These are phyloP conservation scores for Oncorhynchus tshawytscha DNA, from an alignment of 2,113 vertebrate species.

Conservation along the genomic window DNA sequence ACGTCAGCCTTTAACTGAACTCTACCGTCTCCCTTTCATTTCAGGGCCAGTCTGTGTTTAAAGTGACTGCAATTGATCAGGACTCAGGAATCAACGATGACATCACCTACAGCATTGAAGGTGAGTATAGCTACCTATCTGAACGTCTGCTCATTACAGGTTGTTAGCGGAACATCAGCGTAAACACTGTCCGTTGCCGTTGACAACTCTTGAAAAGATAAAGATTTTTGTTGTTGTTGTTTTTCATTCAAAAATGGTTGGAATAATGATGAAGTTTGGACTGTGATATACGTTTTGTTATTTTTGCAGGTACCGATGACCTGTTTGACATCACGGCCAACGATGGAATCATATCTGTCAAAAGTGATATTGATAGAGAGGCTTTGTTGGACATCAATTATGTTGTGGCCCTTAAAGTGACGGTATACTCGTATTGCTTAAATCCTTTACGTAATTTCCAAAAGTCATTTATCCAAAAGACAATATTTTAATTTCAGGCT, in stretches of 20 bases:
- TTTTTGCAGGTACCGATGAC: conserved; percentile 51
- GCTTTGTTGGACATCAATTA: conserved; percentile 54
- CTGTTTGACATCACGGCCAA: conserved; percentile 68
- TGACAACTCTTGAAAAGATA: neutral
- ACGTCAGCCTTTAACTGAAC: neutral
- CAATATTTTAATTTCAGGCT: neutral
- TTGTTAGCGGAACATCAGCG: neutral
- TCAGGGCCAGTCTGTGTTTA: conserved; percentile 66
- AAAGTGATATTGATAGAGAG: conserved; percentile 78
- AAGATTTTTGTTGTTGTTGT: too few relatives aligned
- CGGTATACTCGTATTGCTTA: conserved; percentile 53
- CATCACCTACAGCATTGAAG: conserved; percentile 72
- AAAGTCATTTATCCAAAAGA: too few relatives aligned
- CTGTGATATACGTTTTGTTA: neutral
- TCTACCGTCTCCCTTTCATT: conserved; percentile 4
- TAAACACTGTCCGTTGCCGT: neutral
- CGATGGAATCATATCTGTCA: conserved; percentile 74
- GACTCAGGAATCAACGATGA: conserved; percentile 76
- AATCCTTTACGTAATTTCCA: neutral
- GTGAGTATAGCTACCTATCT: conserved; percentile 53
- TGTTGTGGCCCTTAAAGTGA: conserved; percentile 73
- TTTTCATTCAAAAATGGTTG: neutral
- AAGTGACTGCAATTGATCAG: conserved; percentile 74
- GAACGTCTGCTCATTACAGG: neutral
- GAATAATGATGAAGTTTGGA: neutral